Percentiles rank a stretch among this genome's conserved stretches.
These are phyloP conservation scores for Rhyzopertha dominica DNA, from an alignment of 1,140 invertebrate genomes.

Conservation along the genomic window DNA sequence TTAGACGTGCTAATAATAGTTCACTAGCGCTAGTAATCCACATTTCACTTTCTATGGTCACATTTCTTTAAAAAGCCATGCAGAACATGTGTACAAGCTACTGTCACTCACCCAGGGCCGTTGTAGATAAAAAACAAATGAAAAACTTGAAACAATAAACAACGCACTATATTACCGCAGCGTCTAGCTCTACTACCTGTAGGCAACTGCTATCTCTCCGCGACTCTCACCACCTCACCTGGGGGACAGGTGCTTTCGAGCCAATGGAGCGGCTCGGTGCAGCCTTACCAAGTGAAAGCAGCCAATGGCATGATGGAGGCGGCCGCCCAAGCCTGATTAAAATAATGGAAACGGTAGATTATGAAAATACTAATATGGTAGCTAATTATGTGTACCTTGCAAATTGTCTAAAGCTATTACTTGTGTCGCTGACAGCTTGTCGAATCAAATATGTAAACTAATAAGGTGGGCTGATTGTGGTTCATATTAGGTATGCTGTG, in stretches of 20 bases:
- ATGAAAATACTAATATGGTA: conserved; percentile 42
- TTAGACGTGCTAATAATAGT: background rate
- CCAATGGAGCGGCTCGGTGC: background rate
- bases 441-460: too few species aligned
- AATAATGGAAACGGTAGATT: conserved; percentile 44
- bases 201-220: conserved; percentile 35
- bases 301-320: conserved; percentile 18
- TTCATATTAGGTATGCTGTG: too few species aligned
- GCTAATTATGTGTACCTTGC: conserved; percentile 44
- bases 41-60: conserved; percentile 10
- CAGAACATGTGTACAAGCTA: background rate
- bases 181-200: conserved; percentile 34
- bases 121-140: conserved; percentile 17
- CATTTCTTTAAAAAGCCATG: conserved; percentile 4
- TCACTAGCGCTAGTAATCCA: background rate
- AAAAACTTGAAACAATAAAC: conserved; percentile 18
- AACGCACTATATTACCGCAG: conserved; percentile 18
- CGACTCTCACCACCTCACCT: conserved; percentile 20
- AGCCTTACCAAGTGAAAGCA: background rate
- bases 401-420: too few species aligned
- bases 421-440: too few species aligned
- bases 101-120: conserved; percentile 41
- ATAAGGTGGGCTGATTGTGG: too few species aligned
- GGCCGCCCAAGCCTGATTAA: conserved; percentile 27
- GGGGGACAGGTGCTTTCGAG: conserved; percentile 3